Base-by-base conservation (phyloP, 2,797 vertebrate species). In the Danio albolineatus region DNA sequence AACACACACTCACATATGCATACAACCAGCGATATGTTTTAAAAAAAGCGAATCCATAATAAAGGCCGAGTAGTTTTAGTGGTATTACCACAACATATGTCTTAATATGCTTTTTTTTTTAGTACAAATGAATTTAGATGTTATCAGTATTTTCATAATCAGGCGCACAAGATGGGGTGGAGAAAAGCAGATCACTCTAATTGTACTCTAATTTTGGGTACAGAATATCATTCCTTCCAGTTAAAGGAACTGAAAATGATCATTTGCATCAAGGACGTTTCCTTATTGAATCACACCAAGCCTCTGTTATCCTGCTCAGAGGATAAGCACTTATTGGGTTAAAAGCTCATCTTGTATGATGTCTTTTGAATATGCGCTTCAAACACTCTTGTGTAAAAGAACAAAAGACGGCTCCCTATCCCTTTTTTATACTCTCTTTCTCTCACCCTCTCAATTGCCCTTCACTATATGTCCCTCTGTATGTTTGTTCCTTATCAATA, bases 181-280 rank as follows among this genome's bases (percentile, higher is more conserved):
- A 86, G 88, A 89, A 86, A 86, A 87, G 91, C 90, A 90, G 90
- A 93, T 94, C 91, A 92, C 90, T 93, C 88, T 93, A 92, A 93
- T 93, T 93, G 93, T 90, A 90, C 92, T 92, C 91, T 94, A 94
- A 94, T 94, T 93, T 94, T 91, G 91, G 91, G 92, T 90, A 89
- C 91, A 91, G 93, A 94, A 94, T 93, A 94, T 94, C 91, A 94
- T 94, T 94, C 93, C 93, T 93, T 94, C 93, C 93, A 93, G 92
- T 95, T 94, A 94, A 92, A 94, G 92, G 93, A 94, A 93, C 93
- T 92, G 93, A 94, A 93, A 93, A 93, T 94, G 93, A 94, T 94
- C 91, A 94, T 95, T 95, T 94, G 93, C 93, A 94, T 93, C 92
- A 92, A 93, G 93, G 94, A 94, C 89, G 90, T 93, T 94, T 94